Base-by-base conservation (phyloP, 2,888 invertebrate genomes). In the Cosmia trapezina region DNA sequence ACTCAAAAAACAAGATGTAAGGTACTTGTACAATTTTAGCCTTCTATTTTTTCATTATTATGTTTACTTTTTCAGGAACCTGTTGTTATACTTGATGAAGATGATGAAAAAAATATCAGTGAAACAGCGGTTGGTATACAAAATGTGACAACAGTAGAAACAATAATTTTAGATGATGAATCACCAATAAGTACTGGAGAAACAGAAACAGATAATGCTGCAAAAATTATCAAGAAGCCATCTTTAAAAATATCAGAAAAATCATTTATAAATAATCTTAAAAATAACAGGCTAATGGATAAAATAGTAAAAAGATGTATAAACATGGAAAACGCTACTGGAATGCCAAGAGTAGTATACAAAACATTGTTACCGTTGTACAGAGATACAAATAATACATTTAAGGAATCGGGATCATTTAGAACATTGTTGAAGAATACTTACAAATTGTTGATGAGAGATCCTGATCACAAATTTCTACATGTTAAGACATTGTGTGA, bases 401-500 rank as follows among this genome's bases (percentile, higher is more conserved):
- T 89, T 64, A 93, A 88, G 70, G 78, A 85, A 47, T 92, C 93
- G 0, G 28, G 78, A 14, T 56, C 68, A 37, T 91, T 92, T 70
- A 75, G 88, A 54, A 86, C 73, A 43, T 28, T 90, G 7, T 56
- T 95, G 33, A 81, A 78, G 6, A 87, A 73, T 28, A 88, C 87
- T 0, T 64, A 89, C 11, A 72, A 51, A 17, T 69, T 80, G 1
- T 64, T 95, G 37, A 83, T 88, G 37, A 68, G 51, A 11, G 85
- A 91, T 68, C 94, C 94, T 0, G 9, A 73, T 9, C 83, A 81
- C 28, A 94, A 92, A 78, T 94, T 90, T 84, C 83, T 89, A 2
- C 91, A 92, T 73, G 75, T 95, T 1, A 92, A 91, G 80, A 79
- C 86, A 8, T 84, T 95, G 19, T 91, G 91, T 86, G 89, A 93